Evolutionary conservation across 2,113 vertebrate species (phyloP).

Genomic region (Chionis minor): DNA sequence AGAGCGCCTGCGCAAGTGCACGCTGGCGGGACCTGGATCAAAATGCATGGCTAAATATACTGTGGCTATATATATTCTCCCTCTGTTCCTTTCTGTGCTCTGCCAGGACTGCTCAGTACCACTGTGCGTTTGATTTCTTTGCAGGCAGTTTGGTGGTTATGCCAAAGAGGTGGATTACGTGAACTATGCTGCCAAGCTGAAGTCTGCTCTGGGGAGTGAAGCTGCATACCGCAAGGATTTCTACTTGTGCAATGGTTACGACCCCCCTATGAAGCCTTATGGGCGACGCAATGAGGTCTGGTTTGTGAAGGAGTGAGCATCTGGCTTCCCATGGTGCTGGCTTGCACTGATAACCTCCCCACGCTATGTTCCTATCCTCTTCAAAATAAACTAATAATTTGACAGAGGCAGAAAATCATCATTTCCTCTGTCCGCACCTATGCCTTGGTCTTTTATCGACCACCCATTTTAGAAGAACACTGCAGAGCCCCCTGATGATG

Average conservation of each 20-base stretch:
- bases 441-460: neutral
- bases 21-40: neutral
- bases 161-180: slow-evolving; percentile 86
- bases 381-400: slow-evolving; percentile 30
- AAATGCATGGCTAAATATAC: neutral
- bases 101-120: neutral
- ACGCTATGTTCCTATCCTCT: neutral
- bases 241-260: slow-evolving; percentile 88
- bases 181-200: slow-evolving; percentile 80
- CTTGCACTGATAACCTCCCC: neutral
- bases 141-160: slow-evolving; percentile 90
- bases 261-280: slow-evolving; percentile 89
- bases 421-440: neutral
- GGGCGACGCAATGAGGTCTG: slow-evolving; percentile 90
- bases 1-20: neutral
- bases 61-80: neutral
- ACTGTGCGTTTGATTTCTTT: neutral
- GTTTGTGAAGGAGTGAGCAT: slow-evolving; percentile 83
- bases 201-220: slow-evolving; percentile 80
- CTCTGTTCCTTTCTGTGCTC: neutral
- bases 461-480: neutral
- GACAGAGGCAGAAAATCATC: neutral
- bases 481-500: neutral
- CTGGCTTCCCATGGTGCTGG: neutral
- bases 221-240: slow-evolving; percentile 80